These are phyloP conservation scores for Drosophila pandora DNA, from an alignment of 1,140 invertebrate genomes.

Conservation along the genomic window DNA sequence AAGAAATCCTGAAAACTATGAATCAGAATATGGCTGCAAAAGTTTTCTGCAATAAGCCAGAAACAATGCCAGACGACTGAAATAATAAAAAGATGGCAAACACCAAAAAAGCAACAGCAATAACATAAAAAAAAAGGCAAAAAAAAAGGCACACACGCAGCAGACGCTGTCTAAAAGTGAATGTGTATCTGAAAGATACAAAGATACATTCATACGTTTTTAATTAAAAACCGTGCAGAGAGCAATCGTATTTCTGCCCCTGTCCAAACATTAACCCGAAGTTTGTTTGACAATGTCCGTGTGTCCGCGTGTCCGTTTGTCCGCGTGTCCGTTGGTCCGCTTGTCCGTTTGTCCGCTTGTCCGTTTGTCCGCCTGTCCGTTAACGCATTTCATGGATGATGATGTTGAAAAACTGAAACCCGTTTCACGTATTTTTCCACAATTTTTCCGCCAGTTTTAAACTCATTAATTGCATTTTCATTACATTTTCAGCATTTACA, in stretches of 20 bases:
- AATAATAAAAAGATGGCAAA: neutral
- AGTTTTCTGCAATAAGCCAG: neutral
- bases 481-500: constrained; percentile 75
- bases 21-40: constrained; percentile 1
- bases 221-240: constrained; percentile 44
- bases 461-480: constrained; percentile 81
- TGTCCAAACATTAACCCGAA: constrained; percentile 59
- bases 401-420: constrained; percentile 45
- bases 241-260: constrained; percentile 12
- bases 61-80: constrained; percentile 12
- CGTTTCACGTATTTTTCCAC: constrained; percentile 68
- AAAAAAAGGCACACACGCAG: neutral
- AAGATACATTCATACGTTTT: constrained; percentile 37
- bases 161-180: constrained; percentile 41
- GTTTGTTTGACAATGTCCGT: constrained; percentile 66
- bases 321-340: constrained; percentile 24
- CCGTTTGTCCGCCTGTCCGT: neutral
- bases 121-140: neutral
- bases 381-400: constrained; percentile 12
- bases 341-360: neutral
- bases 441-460: constrained; percentile 75
- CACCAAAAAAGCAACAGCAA: constrained; percentile 1
- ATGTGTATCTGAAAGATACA: constrained; percentile 43
- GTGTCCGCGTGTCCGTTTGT: neutral
- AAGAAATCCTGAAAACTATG: neutral